Evolutionary conservation across 2,797 vertebrate genomes (phyloP), one percentile per base, ranked within the genome.

Genomic region (Chrysolophus pictus): DNA sequence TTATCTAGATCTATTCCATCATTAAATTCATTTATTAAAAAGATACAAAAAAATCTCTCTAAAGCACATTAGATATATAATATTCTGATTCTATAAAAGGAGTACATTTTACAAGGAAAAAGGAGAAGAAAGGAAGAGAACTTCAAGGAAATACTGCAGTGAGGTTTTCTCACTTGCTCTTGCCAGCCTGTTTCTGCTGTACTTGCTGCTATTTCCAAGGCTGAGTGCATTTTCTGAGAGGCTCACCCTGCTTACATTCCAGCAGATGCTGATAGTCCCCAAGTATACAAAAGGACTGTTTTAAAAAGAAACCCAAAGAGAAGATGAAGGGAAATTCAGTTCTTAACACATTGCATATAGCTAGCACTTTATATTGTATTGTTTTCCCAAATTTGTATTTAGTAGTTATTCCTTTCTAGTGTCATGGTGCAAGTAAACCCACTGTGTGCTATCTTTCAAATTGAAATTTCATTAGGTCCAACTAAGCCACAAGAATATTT

Each of bases 301-400:
- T 95, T 74, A 22, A 87, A 84, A 47, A 70, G 39, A 88, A 94
- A 90, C 39, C 58, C 79, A 87, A 89, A 84, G 29, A 78, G 75
- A 94, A 92, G 37, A 16, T 85, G 37, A 89, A 69, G 2, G 92
- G 47, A 89, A 60, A 93, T 53, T 39, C 59, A 88, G 26, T 87
- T 88, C 35, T 87, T 26, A 78, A 44, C 72, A 74, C 26, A 74
- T 55, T 76, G 58, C 78, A 67, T 51, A 29, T 6, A 79, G 63
- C 9, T 60, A 79, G 22, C 14, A 6, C 16, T 60, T 85, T 74
- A 35, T 37, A 59, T 26, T 63, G 37, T 2, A 4, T 53, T 82
- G 35, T 72, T 79, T 73, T 47, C 39, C 55, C 51, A 83, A 72
- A 65, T 72, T 82, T 60, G 11, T 76, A 69, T 78, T 92, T 88